These are phyloP conservation scores for Polydrusus pterygomalis DNA, from an alignment of 2,888 invertebrate species.

Conservation along the genomic window DNA sequence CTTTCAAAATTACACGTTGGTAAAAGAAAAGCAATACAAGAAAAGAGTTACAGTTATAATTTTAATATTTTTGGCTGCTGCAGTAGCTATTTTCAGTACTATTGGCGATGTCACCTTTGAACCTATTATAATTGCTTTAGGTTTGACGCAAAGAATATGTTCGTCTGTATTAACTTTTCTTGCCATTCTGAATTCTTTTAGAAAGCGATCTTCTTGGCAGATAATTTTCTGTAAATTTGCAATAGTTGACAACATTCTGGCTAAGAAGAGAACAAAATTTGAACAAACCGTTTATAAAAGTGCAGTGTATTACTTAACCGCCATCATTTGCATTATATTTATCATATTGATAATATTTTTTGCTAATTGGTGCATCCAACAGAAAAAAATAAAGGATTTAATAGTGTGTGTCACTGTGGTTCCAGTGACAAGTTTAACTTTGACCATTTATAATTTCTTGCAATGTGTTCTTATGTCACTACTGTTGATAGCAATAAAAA, in stretches of 20 bases:
- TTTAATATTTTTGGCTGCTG: not conserved
- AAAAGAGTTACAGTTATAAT: not conserved
- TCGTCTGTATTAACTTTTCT: not conserved
- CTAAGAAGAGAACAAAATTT: not conserved
- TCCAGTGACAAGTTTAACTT: not conserved
- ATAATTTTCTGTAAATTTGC: not conserved
- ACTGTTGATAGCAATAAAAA: not conserved
- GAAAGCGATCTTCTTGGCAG: not conserved
- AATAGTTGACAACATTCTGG: not conserved
- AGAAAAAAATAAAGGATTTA: not conserved
- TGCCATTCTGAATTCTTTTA: not conserved
- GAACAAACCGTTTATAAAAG: not conserved
- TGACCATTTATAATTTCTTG: not conserved
- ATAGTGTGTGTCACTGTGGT: not conserved
- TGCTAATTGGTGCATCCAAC: not conserved
- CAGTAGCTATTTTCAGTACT: too few relatives aligned
- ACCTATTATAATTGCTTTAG: not conserved
- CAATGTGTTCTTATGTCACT: not conserved
- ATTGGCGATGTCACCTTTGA: not conserved
- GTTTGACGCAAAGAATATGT: not conserved
- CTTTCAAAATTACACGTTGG: not conserved
- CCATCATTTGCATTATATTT: not conserved
- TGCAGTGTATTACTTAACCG: not conserved
- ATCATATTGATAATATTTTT: not conserved
- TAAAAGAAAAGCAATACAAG: not conserved